These are phyloP conservation scores for Actinostola sp. DNA, from an alignment of 92 coral and sea anemone genomes.

Conservation along the genomic window DNA sequence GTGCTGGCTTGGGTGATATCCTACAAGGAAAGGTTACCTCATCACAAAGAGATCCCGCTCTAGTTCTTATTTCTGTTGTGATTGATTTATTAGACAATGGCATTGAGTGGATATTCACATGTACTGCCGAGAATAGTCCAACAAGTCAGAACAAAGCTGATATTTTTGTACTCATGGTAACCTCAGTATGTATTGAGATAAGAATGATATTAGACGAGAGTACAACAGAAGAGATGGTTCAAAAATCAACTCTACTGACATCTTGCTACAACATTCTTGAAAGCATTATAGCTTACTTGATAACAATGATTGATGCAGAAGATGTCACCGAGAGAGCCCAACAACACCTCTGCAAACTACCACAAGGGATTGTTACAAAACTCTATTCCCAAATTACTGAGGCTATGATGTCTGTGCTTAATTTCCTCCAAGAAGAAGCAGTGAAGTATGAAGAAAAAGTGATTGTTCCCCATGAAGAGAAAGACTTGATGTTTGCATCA, in stretches of 20 bases:
- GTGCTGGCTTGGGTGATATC: slow-evolving; percentile 68
- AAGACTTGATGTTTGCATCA: slow-evolving; percentile 67
- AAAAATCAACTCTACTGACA: slow-evolving; percentile 50
- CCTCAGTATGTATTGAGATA: slow-evolving; percentile 67
- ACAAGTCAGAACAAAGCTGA: slow-evolving; percentile 31
- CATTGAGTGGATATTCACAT: slow-evolving; percentile 63
- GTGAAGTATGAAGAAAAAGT: slow-evolving; percentile 21
- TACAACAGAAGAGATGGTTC: slow-evolving; percentile 24
- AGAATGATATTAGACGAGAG: slow-evolving; percentile 74
- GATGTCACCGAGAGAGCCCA: not conserved
- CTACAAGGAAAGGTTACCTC: slow-evolving; percentile 78
- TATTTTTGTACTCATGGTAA: slow-evolving; percentile 54
- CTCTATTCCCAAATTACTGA: slow-evolving; percentile 66
- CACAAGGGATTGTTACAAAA: slow-evolving; percentile 39
- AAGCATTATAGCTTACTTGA: slow-evolving; percentile 63
- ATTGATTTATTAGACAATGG: slow-evolving; percentile 55
- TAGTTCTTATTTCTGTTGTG: slow-evolving; percentile 50
- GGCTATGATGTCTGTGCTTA: slow-evolving; percentile 63
- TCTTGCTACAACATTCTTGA: slow-evolving; percentile 86
- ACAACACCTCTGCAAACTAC: not conserved
- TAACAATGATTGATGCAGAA: slow-evolving; percentile 9
- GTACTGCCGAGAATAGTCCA: not conserved
- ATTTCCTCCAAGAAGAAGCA: slow-evolving; percentile 56
- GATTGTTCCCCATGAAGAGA: slow-evolving; percentile 18
- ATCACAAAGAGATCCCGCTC: slow-evolving; percentile 74